Base-by-base conservation (phyloP, 2,113 vertebrate species). In the Neolamprologus sp. region DNA sequence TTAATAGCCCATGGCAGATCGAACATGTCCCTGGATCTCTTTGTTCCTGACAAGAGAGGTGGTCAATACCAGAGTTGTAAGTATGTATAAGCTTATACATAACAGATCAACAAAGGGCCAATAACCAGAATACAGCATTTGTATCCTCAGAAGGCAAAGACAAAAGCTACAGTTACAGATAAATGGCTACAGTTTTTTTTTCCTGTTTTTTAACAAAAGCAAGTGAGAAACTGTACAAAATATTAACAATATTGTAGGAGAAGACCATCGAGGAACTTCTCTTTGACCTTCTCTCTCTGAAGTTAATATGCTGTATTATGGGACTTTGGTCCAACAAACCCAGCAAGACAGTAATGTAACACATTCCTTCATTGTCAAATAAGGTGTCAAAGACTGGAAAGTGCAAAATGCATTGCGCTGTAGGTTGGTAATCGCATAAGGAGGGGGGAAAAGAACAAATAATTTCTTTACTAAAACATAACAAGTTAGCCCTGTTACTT, bases 201-300 rank as follows among this genome's bases (percentile, higher is more conserved):
- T 82, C 9, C 4, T 19, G 1, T 55, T 82, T 88, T 89, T 90
- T 86, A 93, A 88, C 82, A 93, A 95, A 90, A 84, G 80, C 86
- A 83, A 88, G 89, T 92, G 91, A 91, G 87, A 94, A 94, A 93
- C 91, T 94, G 85, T 94, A 92, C 91, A 95, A 63, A 88, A 51
- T 91, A 87, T 92, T 87, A 87, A 93, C 88, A 88, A 45, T 65
- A 86, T 85, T 55, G 65, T 89, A 87, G 92, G 91, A 91, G 84
- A 82, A 92, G 87, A 92, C 85, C 86, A 45, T 57, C 28, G 33
- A 88, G 84, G 84, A 80, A 49, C 75, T 79, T 85, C 54, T 78
- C 42, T 78, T 71, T 8, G 30, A 85, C 81, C 53, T 49, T 45
- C 51, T 78, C 45, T 84, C 71, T 75, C 78, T 28, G 5, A 85